Base-by-base conservation (phyloP, 2,113 vertebrate genomes). In the Amphiprion ocellaris region DNA sequence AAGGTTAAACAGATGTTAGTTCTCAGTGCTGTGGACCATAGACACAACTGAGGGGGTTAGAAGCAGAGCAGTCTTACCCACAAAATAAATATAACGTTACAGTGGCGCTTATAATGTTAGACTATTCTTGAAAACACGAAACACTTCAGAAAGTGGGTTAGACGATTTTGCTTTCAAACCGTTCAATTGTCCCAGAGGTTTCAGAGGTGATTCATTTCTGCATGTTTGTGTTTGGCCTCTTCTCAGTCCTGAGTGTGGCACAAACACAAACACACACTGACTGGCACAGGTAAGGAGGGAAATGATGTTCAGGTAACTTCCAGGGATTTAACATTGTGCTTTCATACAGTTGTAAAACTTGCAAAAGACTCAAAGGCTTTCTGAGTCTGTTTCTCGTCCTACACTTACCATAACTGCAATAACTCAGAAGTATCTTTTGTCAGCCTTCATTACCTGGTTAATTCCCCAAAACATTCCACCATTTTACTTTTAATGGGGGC, bases 151-250 rank as follows among this genome's bases (percentile, higher is more conserved):
- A 26, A 26, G 26, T 26, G 26, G 26, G 26, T 26, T 26, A 26
- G 26, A 26, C 26, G 2, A 26, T 3, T 26, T 3, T 26, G 26
- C 2, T 26, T 26, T 3, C 26, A 26, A 26, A 26, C 26, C 26
- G 2, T 2, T 5, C 30, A 30, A 89, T 89, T 87, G 77, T 90
- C 92, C 61, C 62, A 60, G 26, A 47, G 58, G 46, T 72, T 83
- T 65, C 69, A 77, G 58, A 26, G 72, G 37, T 62, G 50, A 66
- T 79, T 49, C 56, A 28, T 70, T 62, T 72, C 52, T 79, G 67
- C 65, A 2, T 87, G 39, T 87, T 83, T 74, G 68, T 80, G 41
- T 71, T 74, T 74, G 33, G 33, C 41, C n/a, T 33, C 5, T 55
- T 58, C 41, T 41, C 46, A 52, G 28, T 28, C 39, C 24, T 30